phyloP scores from a whole-genome alignment of 2,888 invertebrate species.

The Panorpa germanica region DNA sequence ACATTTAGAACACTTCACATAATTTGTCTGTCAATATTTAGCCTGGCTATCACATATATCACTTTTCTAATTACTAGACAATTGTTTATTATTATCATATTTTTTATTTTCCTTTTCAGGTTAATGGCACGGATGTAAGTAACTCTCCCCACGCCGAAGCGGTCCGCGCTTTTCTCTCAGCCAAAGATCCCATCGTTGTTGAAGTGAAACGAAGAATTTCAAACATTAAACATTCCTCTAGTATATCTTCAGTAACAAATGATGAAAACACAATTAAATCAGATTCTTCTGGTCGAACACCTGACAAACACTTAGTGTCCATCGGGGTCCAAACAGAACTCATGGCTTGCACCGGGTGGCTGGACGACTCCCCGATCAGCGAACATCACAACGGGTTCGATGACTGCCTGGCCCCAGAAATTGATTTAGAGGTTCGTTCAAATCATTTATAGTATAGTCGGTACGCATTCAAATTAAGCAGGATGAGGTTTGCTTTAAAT shows the following conservation, averaged over 20 bases:
- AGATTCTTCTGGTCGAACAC: slow-evolving; percentile 8
- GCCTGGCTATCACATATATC: no score
- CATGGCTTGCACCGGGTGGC: slow-evolving; percentile 23
- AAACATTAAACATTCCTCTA: slow-evolving; percentile 12
- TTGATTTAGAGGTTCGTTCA: slow-evolving; percentile 32
- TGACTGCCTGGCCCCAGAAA: slow-evolving; percentile 32
- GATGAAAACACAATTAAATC: slow-evolving; percentile 8
- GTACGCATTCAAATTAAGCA: no score
- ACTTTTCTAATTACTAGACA: no score
- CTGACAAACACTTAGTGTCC: slow-evolving; percentile 19
- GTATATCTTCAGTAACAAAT: slow-evolving; percentile 3
- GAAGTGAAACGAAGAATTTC: slow-evolving; percentile 31
- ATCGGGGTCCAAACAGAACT: slow-evolving; percentile 33
- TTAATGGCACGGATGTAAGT: slow-evolving; percentile 39
- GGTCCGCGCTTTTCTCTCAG: slow-evolving; percentile 35
- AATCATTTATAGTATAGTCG: no score
- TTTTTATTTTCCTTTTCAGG: slow-evolving; percentile 21
- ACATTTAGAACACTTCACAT: no score
- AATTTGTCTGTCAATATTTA: no score
- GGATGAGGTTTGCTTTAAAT: no score
- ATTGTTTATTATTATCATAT: slow-evolving; percentile 1
- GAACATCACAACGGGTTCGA: slow-evolving; percentile 27
- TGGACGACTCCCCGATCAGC: slow-evolving; percentile 17
- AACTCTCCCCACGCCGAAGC: slow-evolving; percentile 38
- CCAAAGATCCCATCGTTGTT: slow-evolving; percentile 36